phyloP scores from a whole-genome alignment of 2,113 vertebrate genomes.

The Coptodon bakossiorum region DNA sequence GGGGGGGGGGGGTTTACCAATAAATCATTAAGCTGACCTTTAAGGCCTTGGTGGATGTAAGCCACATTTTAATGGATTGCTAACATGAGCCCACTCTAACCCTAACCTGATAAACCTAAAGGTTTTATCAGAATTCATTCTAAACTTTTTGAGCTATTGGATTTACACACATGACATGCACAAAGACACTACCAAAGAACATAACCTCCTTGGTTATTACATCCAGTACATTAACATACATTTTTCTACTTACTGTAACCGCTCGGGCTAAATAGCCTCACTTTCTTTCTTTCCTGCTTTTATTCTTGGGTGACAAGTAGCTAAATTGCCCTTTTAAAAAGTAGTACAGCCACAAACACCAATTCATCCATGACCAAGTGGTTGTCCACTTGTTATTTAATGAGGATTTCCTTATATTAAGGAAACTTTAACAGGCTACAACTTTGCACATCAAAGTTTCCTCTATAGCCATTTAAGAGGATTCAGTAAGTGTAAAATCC shows the following conservation, averaged over 20 bases:
- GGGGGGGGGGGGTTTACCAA: no score
- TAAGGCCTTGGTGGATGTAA: neutral
- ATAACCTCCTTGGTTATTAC: neutral
- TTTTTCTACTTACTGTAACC: neutral
- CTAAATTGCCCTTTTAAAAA: neutral
- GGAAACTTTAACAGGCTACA: conserved; percentile 6
- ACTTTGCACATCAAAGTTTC: conserved; percentile 19
- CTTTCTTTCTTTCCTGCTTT: neutral
- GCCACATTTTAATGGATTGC: neutral
- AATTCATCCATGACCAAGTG: neutral
- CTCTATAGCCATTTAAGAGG: neutral
- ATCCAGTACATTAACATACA: neutral
- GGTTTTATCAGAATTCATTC: neutral
- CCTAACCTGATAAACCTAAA: neutral
- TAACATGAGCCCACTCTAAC: neutral
- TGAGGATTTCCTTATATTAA: neutral
- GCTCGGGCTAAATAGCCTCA: neutral
- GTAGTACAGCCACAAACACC: neutral
- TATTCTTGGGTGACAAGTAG: neutral
- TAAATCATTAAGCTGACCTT: neutral
- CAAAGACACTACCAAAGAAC: neutral
- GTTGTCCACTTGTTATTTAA: neutral
- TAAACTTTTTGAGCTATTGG: neutral
- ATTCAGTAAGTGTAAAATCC: conserved; percentile 5
- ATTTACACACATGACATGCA: neutral